A percentile compares a stretch with the other conserved stretches of the same genome.
These are phyloP conservation scores for Sebastes ruberrimus DNA, from an alignment of 2,797 vertebrate species.

Conservation along the genomic window DNA sequence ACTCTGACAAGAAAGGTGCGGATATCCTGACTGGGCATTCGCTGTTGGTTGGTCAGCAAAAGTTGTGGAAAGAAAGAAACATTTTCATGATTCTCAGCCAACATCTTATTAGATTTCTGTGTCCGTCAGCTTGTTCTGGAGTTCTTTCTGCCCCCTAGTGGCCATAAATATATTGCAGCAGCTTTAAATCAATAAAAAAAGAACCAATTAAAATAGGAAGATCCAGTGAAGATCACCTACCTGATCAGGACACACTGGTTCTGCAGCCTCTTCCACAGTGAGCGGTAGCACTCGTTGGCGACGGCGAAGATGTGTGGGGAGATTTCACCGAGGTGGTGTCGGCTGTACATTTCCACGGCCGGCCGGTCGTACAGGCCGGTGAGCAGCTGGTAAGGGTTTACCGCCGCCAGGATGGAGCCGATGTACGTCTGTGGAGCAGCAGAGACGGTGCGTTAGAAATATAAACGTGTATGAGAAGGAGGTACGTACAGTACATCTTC, in stretches of 20 bases:
- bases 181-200: neutral
- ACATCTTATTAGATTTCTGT: neutral
- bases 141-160: neutral
- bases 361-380: slow-evolving; percentile 86
- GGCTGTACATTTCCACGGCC: slow-evolving; percentile 87
- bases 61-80: neutral
- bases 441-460: neutral
- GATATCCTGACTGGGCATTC: neutral
- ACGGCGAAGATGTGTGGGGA: slow-evolving; percentile 94
- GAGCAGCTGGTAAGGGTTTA: slow-evolving; percentile 94
- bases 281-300: slow-evolving; percentile 96
- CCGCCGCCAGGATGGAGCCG: slow-evolving; percentile 94
- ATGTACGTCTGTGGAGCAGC: slow-evolving; percentile 90
- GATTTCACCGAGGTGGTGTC: slow-evolving; percentile 89
- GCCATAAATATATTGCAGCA: neutral
- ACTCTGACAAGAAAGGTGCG: neutral
- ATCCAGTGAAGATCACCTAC: slow-evolving; percentile 61
- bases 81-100: neutral
- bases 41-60: neutral
- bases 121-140: neutral
- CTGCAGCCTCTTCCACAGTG: slow-evolving; percentile 92
- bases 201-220: accelerated
- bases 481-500: too few species aligned
- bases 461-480: neutral
- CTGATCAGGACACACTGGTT: slow-evolving; percentile 98